These are phyloP conservation scores for Calliopum simillimum DNA, from an alignment of 2,888 invertebrate species.

Conservation along the genomic window DNA sequence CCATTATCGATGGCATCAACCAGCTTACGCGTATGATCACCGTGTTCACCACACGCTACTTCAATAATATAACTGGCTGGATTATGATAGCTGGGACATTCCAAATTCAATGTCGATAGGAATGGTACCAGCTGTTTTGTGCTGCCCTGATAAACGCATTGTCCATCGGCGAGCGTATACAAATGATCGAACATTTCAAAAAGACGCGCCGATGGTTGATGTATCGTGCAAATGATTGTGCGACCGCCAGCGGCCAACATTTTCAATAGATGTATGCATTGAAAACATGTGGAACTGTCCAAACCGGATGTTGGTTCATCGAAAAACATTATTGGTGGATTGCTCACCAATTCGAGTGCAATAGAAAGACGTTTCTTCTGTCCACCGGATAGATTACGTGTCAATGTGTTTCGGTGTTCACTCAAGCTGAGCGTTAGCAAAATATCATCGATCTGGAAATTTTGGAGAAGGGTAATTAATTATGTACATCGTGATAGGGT, in stretches of 20 bases:
- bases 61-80: constrained; percentile 97
- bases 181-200: constrained; percentile 98
- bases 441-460: constrained; percentile 87
- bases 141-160: constrained; percentile 94
- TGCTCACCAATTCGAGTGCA: constrained; percentile 93
- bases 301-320: constrained; percentile 97
- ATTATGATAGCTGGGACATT: constrained; percentile 96
- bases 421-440: constrained; percentile 87
- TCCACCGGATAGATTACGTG: constrained; percentile 92
- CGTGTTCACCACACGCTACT: constrained; percentile 96
- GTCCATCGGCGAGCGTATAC: constrained; percentile 93
- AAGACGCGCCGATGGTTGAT: constrained; percentile 95
- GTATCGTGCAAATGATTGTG: constrained; percentile 92
- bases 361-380: constrained; percentile 96
- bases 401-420: constrained; percentile 90
- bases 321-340: constrained; percentile 98
- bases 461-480: background rate
- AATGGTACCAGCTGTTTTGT: constrained; percentile 87
- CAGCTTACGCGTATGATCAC: constrained; percentile 86
- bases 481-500: no score
- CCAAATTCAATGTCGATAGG: constrained; percentile 81
- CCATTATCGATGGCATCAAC: constrained; percentile 90
- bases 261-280: constrained; percentile 91
- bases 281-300: constrained; percentile 95
- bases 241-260: constrained; percentile 89